Evolutionary conservation across 1,140 invertebrate genomes (phyloP).

Genomic region (Leptoteleia sp.): DNA sequence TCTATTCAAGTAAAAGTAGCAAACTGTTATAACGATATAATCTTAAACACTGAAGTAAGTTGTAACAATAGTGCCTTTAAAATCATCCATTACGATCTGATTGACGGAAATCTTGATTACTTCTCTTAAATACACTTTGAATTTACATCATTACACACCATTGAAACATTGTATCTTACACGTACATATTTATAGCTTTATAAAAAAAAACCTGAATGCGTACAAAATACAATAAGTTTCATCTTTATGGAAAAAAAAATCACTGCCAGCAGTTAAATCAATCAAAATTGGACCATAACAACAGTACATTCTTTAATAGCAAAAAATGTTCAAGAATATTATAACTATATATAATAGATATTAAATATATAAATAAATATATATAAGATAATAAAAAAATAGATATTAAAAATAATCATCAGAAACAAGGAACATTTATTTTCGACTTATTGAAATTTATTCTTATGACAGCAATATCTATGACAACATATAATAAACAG

Average conservation of each 20-base stretch:
- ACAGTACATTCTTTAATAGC: constrained; percentile 1
- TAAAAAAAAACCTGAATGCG: constrained; percentile 3
- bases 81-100: constrained; percentile 25
- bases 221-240: constrained; percentile 12
- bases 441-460: constrained; percentile 5
- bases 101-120: constrained; percentile 43
- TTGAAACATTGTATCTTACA: constrained; percentile 22
- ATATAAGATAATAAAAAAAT: no score
- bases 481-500: constrained; percentile 9
- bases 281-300: no score
- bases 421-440: constrained; percentile 3
- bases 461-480: constrained; percentile 5
- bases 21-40: constrained; percentile 22
- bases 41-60: constrained; percentile 24
- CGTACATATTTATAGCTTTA: neutral
- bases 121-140: constrained; percentile 33
- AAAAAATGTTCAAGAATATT: constrained; percentile 7
- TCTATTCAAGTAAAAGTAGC: constrained; percentile 21
- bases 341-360: constrained; percentile 7
- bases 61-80: constrained; percentile 21
- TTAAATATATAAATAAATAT: no score
- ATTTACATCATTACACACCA: constrained; percentile 26
- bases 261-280: no score
- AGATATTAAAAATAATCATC: constrained; percentile 7
- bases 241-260: neutral